Conservation (phyloP, 1,140 invertebrate species). For the Aporrectodea caliginosa region DNA sequence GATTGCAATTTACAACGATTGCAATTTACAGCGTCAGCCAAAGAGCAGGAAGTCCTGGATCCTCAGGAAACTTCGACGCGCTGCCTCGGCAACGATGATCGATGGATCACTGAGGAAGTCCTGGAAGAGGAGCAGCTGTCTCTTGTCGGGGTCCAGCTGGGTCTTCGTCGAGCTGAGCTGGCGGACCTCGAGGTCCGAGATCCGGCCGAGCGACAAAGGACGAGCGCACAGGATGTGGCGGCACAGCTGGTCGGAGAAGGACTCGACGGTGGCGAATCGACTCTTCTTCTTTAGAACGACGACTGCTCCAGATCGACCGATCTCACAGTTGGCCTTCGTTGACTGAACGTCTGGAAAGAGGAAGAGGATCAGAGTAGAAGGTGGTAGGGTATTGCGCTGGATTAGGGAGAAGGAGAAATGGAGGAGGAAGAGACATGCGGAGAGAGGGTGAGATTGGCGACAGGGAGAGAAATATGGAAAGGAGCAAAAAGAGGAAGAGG, state of each 20-base stretch:
- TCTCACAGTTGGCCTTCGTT: neutral
- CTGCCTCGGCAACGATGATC: conserved; percentile 27
- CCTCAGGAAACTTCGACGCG: conserved; percentile 18
- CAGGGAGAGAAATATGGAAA: no score
- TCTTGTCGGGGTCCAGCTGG: neutral
- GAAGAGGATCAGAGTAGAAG: no score
- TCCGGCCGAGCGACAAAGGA: conserved; percentile 1
- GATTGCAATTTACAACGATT: no score
- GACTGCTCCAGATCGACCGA: conserved; percentile 15
- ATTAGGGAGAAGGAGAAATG: no score
- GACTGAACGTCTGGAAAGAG: neutral
- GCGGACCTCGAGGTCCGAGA: neutral
- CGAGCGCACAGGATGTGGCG: conserved; percentile 8
- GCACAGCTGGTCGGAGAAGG: conserved; percentile 23
- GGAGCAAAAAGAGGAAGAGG: no score
- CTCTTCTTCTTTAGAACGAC: conserved; percentile 17
- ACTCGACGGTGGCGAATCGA: conserved; percentile 10
- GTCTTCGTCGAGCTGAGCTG: neutral
- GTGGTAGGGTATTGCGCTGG: no score
- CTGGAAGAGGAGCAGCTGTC: conserved; percentile 19
- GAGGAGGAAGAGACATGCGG: no score
- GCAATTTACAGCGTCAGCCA: conserved; percentile 14
- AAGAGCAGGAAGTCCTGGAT: conserved; percentile 18
- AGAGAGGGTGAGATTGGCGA: no score
- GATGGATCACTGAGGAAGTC: conserved; percentile 16